Evolutionary conservation across 1,140 invertebrate genomes (phyloP).

Genomic region (Scylla paramamosain): DNA sequence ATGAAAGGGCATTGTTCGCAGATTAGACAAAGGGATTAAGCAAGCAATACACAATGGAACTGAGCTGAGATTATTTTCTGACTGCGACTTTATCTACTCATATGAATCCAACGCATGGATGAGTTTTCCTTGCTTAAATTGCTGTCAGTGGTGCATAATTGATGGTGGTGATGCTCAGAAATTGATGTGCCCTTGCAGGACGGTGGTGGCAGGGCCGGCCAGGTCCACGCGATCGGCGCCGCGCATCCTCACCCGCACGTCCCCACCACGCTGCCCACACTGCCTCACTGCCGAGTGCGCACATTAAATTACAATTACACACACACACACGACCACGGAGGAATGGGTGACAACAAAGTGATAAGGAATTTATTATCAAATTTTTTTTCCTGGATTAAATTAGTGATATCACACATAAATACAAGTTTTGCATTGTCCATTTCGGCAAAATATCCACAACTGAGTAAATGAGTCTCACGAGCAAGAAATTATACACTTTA

Average conservation of each 20-base stretch:
- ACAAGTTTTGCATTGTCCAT: not conserved
- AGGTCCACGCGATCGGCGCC: not conserved
- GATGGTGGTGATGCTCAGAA: not conserved
- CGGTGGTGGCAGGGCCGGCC: not conserved
- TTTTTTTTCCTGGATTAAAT: not conserved
- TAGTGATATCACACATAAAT: not conserved
- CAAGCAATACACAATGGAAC: too few species aligned
- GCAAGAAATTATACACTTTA: not conserved
- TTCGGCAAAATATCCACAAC: not conserved
- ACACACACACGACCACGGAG: not conserved
- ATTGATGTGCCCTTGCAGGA: conserved; percentile 11
- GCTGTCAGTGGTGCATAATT: too few species aligned
- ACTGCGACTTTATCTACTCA: too few species aligned
- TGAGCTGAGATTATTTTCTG: too few species aligned
- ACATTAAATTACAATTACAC: not conserved
- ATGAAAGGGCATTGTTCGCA: too few species aligned
- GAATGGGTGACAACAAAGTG: not conserved
- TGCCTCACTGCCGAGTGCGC: not conserved
- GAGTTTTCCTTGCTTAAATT: too few species aligned
- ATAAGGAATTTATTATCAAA: not conserved
- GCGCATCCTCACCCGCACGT: not conserved
- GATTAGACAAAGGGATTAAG: too few species aligned
- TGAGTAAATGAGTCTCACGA: not conserved
- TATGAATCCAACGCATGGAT: too few species aligned
- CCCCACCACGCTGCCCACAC: conserved; percentile 25